phyloP scores from a whole-genome alignment of 2,888 invertebrate genomes.

The Bhutanitis thaidina region DNA sequence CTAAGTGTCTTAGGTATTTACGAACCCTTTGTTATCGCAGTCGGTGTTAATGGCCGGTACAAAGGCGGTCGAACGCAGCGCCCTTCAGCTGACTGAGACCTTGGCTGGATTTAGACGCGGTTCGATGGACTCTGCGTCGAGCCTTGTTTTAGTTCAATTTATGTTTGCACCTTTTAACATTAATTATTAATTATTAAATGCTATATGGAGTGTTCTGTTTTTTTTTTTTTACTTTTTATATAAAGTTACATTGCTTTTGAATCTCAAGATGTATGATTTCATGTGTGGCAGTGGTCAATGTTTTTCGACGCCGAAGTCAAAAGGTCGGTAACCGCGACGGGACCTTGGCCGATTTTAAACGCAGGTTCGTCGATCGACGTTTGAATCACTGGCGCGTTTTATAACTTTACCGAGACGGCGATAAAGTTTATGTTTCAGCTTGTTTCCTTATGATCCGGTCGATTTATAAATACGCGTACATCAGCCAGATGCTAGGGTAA shows the following conservation, averaged over 20 bases:
- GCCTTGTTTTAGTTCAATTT: conserved; percentile 66
- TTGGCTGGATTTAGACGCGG: conserved; percentile 76
- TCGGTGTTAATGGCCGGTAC: conserved; percentile 68
- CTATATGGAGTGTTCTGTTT: neutral
- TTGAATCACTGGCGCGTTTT: conserved; percentile 52
- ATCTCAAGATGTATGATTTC: neutral
- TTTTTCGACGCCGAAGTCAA: conserved; percentile 4
- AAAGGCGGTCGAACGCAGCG: conserved; percentile 62
- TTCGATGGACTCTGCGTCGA: conserved; percentile 67
- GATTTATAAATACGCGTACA: conserved; percentile 54
- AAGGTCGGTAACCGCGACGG: conserved; percentile 55
- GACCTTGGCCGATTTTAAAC: conserved; percentile 77
- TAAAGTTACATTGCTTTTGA: too few species aligned
- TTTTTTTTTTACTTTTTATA: neutral
- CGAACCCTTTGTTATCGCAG: conserved; percentile 71
- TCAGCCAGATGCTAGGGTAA: conserved; percentile 55
- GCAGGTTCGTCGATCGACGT: conserved; percentile 45
- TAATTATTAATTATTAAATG: conserved; percentile 5
- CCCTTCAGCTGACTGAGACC: conserved; percentile 73
- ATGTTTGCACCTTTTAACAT: conserved; percentile 48
- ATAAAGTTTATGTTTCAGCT: conserved; percentile 66
- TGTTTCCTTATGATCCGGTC: conserved; percentile 59
- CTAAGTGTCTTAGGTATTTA: conserved; percentile 55
- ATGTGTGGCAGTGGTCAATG: neutral
- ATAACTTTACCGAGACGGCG: conserved; percentile 56